phyloP scores from a whole-genome alignment of 2,797 vertebrate species.

The Fringilla coelebs region DNA sequence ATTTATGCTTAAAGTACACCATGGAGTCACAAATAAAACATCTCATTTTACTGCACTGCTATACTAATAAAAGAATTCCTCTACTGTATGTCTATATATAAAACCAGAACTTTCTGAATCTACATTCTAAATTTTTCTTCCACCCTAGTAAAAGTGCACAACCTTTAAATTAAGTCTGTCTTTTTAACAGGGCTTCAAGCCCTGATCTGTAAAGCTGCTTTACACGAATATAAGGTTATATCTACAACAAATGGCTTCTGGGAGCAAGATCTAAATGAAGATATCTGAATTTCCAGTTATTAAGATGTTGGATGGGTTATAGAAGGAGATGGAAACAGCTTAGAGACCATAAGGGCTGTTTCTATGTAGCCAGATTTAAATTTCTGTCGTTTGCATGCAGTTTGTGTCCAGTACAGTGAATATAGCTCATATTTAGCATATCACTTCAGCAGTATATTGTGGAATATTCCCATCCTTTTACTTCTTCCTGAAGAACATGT shows the following conservation, averaged over 20 bases:
- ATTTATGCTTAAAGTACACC: not conserved
- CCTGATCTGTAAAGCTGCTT: not conserved
- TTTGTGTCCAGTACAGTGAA: not conserved
- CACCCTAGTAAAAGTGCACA: not conserved
- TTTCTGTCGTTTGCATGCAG: not conserved
- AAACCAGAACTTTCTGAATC: not conserved
- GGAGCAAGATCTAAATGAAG: not conserved
- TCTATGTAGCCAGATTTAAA: not conserved
- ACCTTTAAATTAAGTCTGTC: not conserved
- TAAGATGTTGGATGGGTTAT: not conserved
- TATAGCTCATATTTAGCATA: conserved; percentile 7
- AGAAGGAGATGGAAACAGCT: not conserved
- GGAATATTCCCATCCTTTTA: not conserved
- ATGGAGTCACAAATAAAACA: not conserved
- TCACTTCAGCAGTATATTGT: not conserved
- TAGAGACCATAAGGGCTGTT: not conserved
- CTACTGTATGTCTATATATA: not conserved
- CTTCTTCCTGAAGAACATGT: not conserved
- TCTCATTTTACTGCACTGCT: not conserved
- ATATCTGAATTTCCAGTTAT: conserved; percentile 17
- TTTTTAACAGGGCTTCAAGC: not conserved
- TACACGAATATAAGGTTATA: not conserved
- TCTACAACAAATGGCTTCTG: not conserved
- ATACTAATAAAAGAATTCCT: not conserved
- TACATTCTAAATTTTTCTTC: not conserved